Evolutionary conservation across 2,113 vertebrate genomes (phyloP).

Genomic region (Hypocryptadius cinnamomeus): DNA sequence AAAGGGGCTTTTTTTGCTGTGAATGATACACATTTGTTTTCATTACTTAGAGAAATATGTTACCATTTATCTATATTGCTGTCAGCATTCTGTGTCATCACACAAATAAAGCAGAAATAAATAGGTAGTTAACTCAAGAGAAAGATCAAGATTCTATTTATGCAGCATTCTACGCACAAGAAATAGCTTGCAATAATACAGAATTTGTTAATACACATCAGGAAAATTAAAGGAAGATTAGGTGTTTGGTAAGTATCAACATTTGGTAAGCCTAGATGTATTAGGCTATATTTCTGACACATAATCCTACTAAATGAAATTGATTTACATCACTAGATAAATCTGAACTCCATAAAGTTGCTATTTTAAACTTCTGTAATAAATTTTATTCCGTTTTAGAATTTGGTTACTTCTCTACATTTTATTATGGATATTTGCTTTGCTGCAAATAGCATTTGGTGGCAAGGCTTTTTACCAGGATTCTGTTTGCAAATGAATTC

Average conservation of each 20-base stretch:
- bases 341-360: not conserved
- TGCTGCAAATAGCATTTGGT: not conserved
- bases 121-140: not conserved
- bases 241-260: not conserved
- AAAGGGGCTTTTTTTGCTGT: not conserved
- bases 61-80: not conserved
- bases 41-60: not conserved
- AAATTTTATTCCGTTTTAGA: not conserved
- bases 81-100: not conserved
- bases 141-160: not conserved
- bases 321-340: constrained; percentile 12
- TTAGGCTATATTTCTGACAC: not conserved
- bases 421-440: not conserved
- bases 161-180: not conserved
- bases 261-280: not conserved
- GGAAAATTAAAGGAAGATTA: constrained; percentile 10
- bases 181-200: not conserved
- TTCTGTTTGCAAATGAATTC: constrained; percentile 9
- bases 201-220: not conserved
- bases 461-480: not conserved
- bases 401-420: not conserved
- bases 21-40: not conserved
- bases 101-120: not conserved
- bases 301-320: constrained; percentile 10
- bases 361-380: not conserved